Evolutionary conservation across 64 coral and sea anemone species (phyloP), one percentile per base, ranked within the genome.

Genomic region (Cladopsammia gracilis): DNA sequence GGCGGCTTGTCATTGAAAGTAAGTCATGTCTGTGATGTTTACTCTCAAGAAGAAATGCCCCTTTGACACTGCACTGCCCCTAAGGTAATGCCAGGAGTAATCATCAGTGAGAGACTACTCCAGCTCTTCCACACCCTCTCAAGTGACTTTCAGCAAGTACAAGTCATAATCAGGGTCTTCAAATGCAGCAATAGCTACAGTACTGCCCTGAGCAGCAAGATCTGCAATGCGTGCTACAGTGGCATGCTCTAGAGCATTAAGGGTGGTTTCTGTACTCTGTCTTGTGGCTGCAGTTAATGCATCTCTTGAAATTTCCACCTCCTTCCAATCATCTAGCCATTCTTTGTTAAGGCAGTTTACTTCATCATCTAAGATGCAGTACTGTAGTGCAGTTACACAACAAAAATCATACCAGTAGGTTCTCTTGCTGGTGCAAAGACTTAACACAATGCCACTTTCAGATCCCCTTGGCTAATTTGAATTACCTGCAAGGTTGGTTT

Each of bases 21-120:
- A 86, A 86, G 83, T 86, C 83, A 86, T 86, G 26, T 70, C 83
- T 48, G 69, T 62, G 12, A 86, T 65, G 43, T 86, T 86, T 2
- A 70, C 83, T 14, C 83, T 13, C 45, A 86, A 47, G 25, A 43
- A 86, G 50, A 86, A 86, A 45, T 70, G 83, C 0, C 83, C 62
- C 43, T 87, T 87, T 49, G 71, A 72, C 20, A 87, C 43, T 23
- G 12, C 64, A 20, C 49, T 73, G 5, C 84, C 84, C 20, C 20
- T 48, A 57, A 1, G 54, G 75, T 56, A 78, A 78, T 56, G 75
- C 10, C 48, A 54, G 49, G 7, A 57, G 25, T 62, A 89, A 75
- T 89, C 54, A 89, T 89, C 70, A n/a, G 71, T 89, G 51, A 75
- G 14, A 43, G 44, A 5, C 42, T 76, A 25, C 11, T 54, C 23